A percentile compares a stretch with the other conserved stretches of the same genome.
phyloP scores from a whole-genome alignment of 2,888 invertebrate genomes.

The Agriopis leucophaearia region DNA sequence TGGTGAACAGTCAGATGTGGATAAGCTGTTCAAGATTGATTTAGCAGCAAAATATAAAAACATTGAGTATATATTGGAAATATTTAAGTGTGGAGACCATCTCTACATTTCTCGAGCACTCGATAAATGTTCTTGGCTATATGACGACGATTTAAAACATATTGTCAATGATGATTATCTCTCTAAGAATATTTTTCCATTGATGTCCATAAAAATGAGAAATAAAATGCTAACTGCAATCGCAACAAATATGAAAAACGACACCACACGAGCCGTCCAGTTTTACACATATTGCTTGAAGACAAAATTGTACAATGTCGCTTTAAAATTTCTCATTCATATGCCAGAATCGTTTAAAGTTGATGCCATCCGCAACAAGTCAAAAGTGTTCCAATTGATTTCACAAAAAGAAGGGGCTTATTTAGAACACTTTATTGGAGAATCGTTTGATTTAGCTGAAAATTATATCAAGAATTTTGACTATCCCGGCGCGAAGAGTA shows the following conservation, averaged over 20 bases:
- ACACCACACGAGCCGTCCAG: conserved; percentile 48
- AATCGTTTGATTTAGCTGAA: conserved; percentile 48
- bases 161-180: conserved; percentile 63
- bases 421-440: conserved; percentile 54
- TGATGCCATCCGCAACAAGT: conserved; percentile 45
- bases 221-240: conserved; percentile 61
- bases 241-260: conserved; percentile 55
- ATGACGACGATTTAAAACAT: conserved; percentile 54
- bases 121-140: conserved; percentile 64
- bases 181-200: conserved; percentile 63
- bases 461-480: conserved; percentile 28
- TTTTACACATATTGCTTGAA: conserved; percentile 65
- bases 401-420: conserved; percentile 30
- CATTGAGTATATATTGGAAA: conserved; percentile 63
- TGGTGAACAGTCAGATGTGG: conserved; percentile 59
- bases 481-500: neutral
- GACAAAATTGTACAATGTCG: conserved; percentile 50
- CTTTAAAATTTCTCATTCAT: conserved; percentile 62
- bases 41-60: conserved; percentile 66
- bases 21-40: conserved; percentile 70
- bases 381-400: conserved; percentile 13
- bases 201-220: conserved; percentile 70
- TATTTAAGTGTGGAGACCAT: conserved; percentile 65
- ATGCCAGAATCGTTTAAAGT: conserved; percentile 62
- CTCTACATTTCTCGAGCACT: conserved; percentile 66